Base-by-base conservation (phyloP, 2,113 vertebrate species). In the Montifringilla adamsi region DNA sequence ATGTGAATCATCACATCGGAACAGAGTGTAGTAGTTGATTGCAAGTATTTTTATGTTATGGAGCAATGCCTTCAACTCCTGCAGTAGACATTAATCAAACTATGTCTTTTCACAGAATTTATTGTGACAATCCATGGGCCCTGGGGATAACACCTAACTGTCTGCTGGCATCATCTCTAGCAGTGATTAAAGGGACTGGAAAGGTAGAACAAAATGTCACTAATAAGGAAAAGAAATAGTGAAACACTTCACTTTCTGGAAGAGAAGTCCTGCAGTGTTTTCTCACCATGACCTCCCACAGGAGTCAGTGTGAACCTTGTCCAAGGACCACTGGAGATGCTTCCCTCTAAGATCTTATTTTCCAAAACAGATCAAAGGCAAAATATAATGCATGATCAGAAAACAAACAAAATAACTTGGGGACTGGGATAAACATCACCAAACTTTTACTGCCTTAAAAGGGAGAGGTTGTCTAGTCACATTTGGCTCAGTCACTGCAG, bases 141-240 rank as follows among this genome's bases (percentile, higher is more conserved):
- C 82, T 67, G 68, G 31, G 59, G 82, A 89, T 77, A 95, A 93
- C 53, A 72, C 30, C n/a, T 28, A 81, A 79, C 87, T 94, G 91
- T 94, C 91, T 85, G 64, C 69, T 96, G 85, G 76, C 74, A 92
- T 94, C 60, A 74, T 66, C 75, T 81, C 79, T 30, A 90, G 74
- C 66, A 78, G 55, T 68, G 56, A 95, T 84, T 94, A 94, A 92
- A 95, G 53, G 33, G 46, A 84, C 58, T 62, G 62, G 83, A 94
- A 95, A 94, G 52, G 58, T 69, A 90, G 77, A 85, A 94, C 72
- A 87, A 92, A 94, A 78, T 63, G 63, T 83, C 74, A 87, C 56
- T 72, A 84, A 81, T 62, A 50, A 91, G 46, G 58, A 47, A 86
- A 46, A 95, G 31, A 53, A 87, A 87, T 5, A 93, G 47, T 67